A percentile compares a stretch with the other conserved stretches of the same genome.
phyloP scores from a whole-genome alignment of 2,113 vertebrate genomes.

The Rafetus swinhoei region DNA sequence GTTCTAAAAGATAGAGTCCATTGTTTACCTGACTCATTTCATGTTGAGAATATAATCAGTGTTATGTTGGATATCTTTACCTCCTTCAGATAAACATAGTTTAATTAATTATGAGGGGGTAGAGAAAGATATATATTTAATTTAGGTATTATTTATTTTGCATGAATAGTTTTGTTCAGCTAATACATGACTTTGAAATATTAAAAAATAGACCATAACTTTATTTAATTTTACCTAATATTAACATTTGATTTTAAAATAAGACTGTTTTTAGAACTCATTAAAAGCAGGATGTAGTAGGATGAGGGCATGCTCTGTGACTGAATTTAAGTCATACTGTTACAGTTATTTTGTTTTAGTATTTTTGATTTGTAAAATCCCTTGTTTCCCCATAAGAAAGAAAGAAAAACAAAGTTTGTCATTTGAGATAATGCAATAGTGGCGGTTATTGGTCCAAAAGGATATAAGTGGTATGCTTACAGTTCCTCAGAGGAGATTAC shows the following conservation, averaged over 20 bases:
- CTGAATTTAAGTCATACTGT: background rate
- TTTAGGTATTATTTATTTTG: conserved; percentile 69
- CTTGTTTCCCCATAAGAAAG: conserved; percentile 20
- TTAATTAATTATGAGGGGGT: conserved; percentile 64
- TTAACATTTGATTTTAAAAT: conserved; percentile 55
- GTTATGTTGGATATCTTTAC: conserved; percentile 61
- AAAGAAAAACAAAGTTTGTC: conserved; percentile 17
- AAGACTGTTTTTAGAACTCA: background rate
- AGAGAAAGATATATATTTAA: conserved; percentile 48
- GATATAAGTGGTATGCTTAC: background rate
- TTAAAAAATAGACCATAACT: conserved; percentile 48
- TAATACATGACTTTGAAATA: conserved; percentile 68
- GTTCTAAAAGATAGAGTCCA: conserved; percentile 56
- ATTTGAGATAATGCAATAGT: background rate
- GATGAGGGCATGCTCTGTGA: background rate
- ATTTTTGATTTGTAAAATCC: conserved; percentile 8
- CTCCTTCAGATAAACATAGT: conserved; percentile 62
- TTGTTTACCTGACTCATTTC: conserved; percentile 69
- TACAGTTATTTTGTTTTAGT: conserved; percentile 19
- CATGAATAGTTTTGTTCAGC: conserved; percentile 55
- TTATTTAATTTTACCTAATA: conserved; percentile 51
- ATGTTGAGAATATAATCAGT: conserved; percentile 68
- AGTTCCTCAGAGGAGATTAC: background rate
- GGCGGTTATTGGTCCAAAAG: conserved; percentile 33
- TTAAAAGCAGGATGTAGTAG: conserved; percentile 14